These are phyloP conservation scores for Colletes latitarsis DNA, from an alignment of 1,140 invertebrate species.

Conservation along the genomic window DNA sequence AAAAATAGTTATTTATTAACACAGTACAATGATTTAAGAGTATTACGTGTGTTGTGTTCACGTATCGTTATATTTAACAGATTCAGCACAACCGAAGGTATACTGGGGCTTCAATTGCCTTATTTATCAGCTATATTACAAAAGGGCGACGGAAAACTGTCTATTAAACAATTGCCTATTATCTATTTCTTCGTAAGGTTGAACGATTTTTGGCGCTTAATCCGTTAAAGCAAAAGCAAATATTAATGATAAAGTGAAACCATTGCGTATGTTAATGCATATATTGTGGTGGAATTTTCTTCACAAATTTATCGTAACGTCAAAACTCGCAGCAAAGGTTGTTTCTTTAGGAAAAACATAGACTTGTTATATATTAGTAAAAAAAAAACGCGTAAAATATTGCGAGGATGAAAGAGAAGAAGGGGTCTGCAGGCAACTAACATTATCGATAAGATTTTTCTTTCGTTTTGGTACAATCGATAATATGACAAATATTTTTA, in stretches of 20 bases:
- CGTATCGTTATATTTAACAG: conserved; percentile 9
- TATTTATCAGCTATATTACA: conserved; percentile 11
- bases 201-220: background rate
- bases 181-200: background rate
- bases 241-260: background rate
- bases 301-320: background rate
- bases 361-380: conserved; percentile 14
- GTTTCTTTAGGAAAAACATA: conserved; percentile 14
- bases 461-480: background rate
- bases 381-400: background rate
- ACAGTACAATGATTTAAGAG: conserved; percentile 13
- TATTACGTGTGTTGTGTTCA: conserved; percentile 22
- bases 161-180: background rate
- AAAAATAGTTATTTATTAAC: conserved; percentile 30
- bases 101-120: background rate
- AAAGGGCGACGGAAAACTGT: background rate
- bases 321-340: background rate
- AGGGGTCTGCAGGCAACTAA: conserved; percentile 36
- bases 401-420: background rate
- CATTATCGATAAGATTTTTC: conserved; percentile 1
- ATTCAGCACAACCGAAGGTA: background rate
- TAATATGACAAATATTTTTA: background rate
- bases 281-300: background rate
- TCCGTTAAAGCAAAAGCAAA: conserved; percentile 20
- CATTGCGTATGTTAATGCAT: background rate